Conservation (phyloP, 2,797 vertebrate species). For the Oreortyx pictus region DNA sequence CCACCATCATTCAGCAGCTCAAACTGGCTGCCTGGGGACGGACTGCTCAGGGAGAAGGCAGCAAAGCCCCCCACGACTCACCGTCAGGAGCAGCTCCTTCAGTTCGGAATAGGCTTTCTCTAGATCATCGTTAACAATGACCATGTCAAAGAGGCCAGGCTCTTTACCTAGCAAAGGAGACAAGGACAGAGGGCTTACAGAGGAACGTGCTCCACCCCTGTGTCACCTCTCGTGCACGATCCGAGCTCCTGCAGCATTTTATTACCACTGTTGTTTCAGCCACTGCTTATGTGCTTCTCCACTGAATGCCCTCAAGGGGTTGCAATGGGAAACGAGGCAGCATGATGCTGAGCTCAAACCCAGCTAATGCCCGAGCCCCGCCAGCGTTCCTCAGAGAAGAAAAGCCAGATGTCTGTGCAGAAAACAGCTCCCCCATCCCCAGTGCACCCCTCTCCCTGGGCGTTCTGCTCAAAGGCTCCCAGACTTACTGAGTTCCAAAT, state of each 20-base stretch:
- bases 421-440: background rate
- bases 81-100: constrained; percentile 85
- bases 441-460: rapidly evolving
- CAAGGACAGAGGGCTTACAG: background rate
- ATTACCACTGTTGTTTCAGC: background rate
- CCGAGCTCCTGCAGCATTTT: rapidly evolving
- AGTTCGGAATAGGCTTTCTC: constrained; percentile 86
- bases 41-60: background rate
- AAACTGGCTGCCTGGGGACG: background rate
- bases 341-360: rapidly evolving
- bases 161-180: constrained; percentile 85
- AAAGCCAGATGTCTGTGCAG: rapidly evolving
- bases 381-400: background rate
- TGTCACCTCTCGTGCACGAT: rapidly evolving
- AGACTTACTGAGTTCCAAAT: constrained; percentile 91
- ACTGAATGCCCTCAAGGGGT: background rate
- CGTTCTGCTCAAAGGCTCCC: rapidly evolving
- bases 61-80: constrained; percentile 62
- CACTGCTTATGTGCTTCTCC: background rate
- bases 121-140: constrained; percentile 91
- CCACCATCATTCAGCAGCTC: background rate
- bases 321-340: background rate
- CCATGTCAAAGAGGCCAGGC: constrained; percentile 87
- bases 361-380: background rate
- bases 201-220: rapidly evolving